A percentile compares a stretch with the other conserved stretches of the same genome.
phyloP scores from a whole-genome alignment of 2,888 invertebrate species.

The Craniophora ligustri region DNA sequence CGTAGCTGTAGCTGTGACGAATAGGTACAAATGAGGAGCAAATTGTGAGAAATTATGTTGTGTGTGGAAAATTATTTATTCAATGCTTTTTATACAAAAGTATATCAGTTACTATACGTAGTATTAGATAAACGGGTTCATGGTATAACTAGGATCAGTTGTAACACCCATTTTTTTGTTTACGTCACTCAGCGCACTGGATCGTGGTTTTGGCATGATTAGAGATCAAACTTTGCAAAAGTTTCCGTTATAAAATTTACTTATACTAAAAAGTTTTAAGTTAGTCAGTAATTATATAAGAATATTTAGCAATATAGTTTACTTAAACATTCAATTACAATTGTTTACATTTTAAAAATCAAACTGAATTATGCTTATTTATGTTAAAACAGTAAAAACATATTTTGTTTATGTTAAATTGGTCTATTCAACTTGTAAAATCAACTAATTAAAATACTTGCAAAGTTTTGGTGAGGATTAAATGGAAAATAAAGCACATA shows the following conservation, averaged over 20 bases:
- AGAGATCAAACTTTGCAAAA: neutral
- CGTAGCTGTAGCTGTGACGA: constrained; percentile 59
- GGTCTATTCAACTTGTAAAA: too few relatives aligned
- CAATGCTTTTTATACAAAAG: constrained; percentile 5
- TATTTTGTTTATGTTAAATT: too few relatives aligned
- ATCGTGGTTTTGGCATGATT: neutral
- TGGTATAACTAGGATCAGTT: constrained; percentile 22
- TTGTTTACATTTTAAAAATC: too few relatives aligned
- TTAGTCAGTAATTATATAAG: too few relatives aligned
- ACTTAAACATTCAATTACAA: too few relatives aligned
- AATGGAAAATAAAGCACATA: too few relatives aligned
- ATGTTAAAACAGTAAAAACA: too few relatives aligned
- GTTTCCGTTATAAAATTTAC: neutral
- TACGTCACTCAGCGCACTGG: neutral
- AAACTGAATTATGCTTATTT: too few relatives aligned
- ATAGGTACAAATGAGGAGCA: constrained; percentile 15
- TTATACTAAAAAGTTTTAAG: too few relatives aligned
- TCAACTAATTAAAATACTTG: too few relatives aligned
- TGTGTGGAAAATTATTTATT: constrained; percentile 14
- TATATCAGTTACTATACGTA: neutral
- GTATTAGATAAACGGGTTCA: constrained; percentile 18
- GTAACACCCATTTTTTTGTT: constrained; percentile 3
- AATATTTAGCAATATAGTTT: too few relatives aligned
- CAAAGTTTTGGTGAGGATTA: too few relatives aligned
- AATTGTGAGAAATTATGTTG: constrained; percentile 10